Evolutionary conservation across 2,113 vertebrate genomes (phyloP), one percentile per base, ranked within the genome.

Genomic region (Gopherus flavomarginatus): DNA sequence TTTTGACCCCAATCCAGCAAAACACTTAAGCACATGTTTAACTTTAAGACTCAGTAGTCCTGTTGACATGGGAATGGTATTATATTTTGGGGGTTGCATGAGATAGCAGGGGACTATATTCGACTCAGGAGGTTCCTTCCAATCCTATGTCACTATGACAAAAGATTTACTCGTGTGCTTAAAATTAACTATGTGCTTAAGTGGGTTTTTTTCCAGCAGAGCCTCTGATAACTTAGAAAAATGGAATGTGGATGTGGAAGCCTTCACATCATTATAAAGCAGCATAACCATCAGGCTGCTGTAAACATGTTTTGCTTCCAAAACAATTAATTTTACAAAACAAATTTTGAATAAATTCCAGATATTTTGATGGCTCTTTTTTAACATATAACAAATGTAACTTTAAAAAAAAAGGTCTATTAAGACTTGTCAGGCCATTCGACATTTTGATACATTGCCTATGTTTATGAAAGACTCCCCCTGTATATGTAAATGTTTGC

Each of bases 391-490:
- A 26, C 24, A 47, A 78, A 47, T 44, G 44, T 29, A 78, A 47
- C 92, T 3, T 8, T 77, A 49, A 49, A 49, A 44, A 44, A 44
- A 44, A 44, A 44, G 90, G 82, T 12, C 57, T 86, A 91, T 2
- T 81, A 90, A 81, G 79, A 89, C 79, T 85, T 97, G 87, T 90
- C 90, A 96, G 50, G 27, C 44, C n/a, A 87, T 93, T 96, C 87
- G 50, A 47, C 79, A 91, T 90, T 96, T 85, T 97, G 93, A 96
- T 96, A n/a, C 79, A 97, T 87, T 91, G 96, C 65, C 89, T 88
- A 52, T 54, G 81, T 65, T 87, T 91, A 89, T 42, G 9, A n/a
- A 96, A 90, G 57, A n/a, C 8, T 91, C 86, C 80, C 81, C n/a
- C 35, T 1, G 1, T 81, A 35, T 90, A 97, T 59, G 84, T 69